Conservation (phyloP, 2,113 vertebrate genomes). For the Gallinago undulata region DNA sequence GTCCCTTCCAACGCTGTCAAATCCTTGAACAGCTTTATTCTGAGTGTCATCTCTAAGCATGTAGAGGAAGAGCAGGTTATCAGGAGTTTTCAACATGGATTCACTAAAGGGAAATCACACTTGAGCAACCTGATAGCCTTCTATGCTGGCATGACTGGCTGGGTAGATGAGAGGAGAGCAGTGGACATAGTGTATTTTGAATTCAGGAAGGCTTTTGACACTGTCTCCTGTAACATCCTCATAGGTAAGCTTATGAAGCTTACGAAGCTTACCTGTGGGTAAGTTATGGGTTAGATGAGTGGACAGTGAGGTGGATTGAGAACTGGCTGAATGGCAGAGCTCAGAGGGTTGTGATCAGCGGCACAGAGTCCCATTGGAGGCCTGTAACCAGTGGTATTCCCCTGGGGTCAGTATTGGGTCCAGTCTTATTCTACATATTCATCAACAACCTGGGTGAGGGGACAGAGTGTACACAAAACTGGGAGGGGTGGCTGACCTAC, state of each 20-base stretch:
- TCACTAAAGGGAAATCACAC: neutral
- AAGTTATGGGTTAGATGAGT: neutral
- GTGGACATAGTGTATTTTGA: neutral
- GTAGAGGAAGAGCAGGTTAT: neutral
- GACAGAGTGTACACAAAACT: neutral
- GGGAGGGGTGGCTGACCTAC: neutral
- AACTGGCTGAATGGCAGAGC: neutral
- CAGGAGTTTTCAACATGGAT: neutral
- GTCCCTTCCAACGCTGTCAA: no score
- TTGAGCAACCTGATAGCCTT: neutral
- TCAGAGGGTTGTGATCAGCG: neutral
- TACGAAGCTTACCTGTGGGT: neutral
- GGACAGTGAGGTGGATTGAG: neutral
- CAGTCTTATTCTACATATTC: neutral
- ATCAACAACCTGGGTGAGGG: neutral
- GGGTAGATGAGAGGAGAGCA: neutral
- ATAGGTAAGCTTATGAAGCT: neutral
- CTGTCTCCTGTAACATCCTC: neutral
- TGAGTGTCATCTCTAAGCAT: neutral
- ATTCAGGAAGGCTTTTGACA: neutral
- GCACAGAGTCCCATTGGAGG: neutral
- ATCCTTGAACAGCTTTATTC: neutral
- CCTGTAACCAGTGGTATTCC: neutral
- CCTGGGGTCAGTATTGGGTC: neutral
- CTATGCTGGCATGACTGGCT: neutral